Evolutionary conservation across 2,797 vertebrate genomes (phyloP).

Genomic region (Cyprinella venusta): DNA sequence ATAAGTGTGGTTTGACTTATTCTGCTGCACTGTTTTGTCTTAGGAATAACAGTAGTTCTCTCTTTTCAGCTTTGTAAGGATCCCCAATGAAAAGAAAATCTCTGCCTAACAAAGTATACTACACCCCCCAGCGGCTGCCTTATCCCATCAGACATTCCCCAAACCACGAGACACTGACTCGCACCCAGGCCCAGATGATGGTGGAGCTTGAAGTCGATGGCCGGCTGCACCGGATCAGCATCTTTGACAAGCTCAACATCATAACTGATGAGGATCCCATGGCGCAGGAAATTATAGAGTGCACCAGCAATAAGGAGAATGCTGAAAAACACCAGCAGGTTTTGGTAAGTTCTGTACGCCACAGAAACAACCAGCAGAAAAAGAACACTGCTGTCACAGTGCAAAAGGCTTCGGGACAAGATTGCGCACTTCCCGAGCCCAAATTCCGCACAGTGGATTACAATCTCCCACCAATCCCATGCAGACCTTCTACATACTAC

Average conservation of each 20-base stretch:
- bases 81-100: constrained; percentile 95
- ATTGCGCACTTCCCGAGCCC: constrained; percentile 87
- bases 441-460: constrained; percentile 93
- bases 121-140: constrained; percentile 84
- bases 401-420: constrained; percentile 72
- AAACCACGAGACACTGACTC: constrained; percentile 93
- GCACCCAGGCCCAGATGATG: constrained; percentile 98
- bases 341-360: constrained; percentile 84
- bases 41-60: constrained; percentile 7
- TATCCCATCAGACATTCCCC: constrained; percentile 95
- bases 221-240: constrained; percentile 91
- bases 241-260: constrained; percentile 92
- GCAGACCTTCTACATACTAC: constrained; percentile 85
- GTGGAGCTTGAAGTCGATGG: constrained; percentile 97
- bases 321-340: constrained; percentile 86
- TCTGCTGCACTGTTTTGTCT: background rate
- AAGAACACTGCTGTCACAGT: constrained; percentile 79
- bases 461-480: constrained; percentile 90
- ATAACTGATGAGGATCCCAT: constrained; percentile 91
- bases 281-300: constrained; percentile 93
- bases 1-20: background rate
- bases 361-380: constrained; percentile 90
- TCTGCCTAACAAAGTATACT: constrained; percentile 87
- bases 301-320: constrained; percentile 98
- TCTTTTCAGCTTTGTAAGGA: constrained; percentile 73